These are phyloP conservation scores for Nannobrachium achirus DNA, from an alignment of 2,113 vertebrate genomes.

Conservation along the genomic window DNA sequence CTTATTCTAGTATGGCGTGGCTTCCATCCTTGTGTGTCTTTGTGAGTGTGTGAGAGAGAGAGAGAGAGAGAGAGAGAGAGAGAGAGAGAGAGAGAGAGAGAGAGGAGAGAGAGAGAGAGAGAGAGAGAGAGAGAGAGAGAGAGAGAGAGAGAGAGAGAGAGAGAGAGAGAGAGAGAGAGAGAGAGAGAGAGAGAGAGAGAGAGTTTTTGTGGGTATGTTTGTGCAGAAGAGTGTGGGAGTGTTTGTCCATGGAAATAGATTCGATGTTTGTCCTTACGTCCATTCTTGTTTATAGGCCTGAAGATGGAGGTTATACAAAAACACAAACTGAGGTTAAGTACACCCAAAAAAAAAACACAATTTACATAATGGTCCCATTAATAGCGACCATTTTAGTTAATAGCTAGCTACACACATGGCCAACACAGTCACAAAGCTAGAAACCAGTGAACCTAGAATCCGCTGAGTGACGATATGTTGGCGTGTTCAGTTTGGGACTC, in stretches of 20 bases:
- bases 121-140: neutral
- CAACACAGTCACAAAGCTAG: neutral
- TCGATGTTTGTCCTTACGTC: constrained; percentile 38
- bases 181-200: too few species aligned
- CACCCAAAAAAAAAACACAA: neutral
- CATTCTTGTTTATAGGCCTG: constrained; percentile 38
- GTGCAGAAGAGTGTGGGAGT: neutral
- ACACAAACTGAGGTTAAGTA: neutral
- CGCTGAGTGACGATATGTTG: constrained; percentile 7
- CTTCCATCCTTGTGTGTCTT: constrained; percentile 1
- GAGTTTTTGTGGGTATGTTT: neutral
- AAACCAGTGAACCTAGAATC: neutral
- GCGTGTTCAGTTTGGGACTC: constrained; percentile 19
- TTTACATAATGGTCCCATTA: neutral
- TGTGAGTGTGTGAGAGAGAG: constrained; percentile 18
- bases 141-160: neutral
- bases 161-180: too few species aligned
- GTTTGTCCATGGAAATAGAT: neutral
- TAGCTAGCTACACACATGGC: neutral
- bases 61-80: too few species aligned
- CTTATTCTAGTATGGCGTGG: constrained; percentile 34
- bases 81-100: too few species aligned
- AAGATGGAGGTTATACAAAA: constrained; percentile 23
- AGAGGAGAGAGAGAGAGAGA: neutral
- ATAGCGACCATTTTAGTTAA: neutral